A percentile compares a stretch with the other conserved stretches of the same genome.
Evolutionary conservation across 2,888 invertebrate species (phyloP).

Genomic region (Pandemis corylana): DNA sequence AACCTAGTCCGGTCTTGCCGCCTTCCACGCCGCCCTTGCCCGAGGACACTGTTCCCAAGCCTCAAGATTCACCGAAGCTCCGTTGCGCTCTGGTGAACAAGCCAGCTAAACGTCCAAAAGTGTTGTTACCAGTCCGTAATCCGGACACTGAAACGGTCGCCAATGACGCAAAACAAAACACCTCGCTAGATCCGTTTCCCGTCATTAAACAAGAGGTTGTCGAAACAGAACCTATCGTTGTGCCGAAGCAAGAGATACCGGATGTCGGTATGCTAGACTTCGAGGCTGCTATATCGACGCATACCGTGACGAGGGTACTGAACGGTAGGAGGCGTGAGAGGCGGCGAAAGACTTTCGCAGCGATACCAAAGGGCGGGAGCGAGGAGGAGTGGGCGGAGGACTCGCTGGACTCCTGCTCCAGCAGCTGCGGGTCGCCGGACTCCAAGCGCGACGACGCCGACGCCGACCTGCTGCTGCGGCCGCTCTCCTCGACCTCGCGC

Average conservation of each 20-base stretch:
- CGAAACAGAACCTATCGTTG: conserved; percentile 42
- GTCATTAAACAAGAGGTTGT: conserved; percentile 29
- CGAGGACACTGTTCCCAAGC: conserved; percentile 49
- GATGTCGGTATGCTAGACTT: conserved; percentile 62
- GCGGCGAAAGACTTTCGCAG: conserved; percentile 56
- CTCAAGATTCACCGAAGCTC: conserved; percentile 73
- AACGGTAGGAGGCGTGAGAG: conserved; percentile 55
- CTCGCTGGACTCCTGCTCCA: conserved; percentile 76
- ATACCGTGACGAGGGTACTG: conserved; percentile 70
- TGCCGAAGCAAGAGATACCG: conserved; percentile 47
- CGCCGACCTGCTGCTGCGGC: background rate
- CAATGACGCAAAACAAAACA: background rate
- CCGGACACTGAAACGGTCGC: conserved; percentile 52
- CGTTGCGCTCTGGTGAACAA: conserved; percentile 66
- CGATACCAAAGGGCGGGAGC: conserved; percentile 58
- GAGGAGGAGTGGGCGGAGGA: conserved; percentile 73
- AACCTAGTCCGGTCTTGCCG: conserved; percentile 48
- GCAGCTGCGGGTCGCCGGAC: conserved; percentile 74
- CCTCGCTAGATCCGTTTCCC: background rate
- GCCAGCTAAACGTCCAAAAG: conserved; percentile 72
- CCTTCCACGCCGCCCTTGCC: conserved; percentile 48
- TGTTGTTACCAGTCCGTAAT: conserved; percentile 69
- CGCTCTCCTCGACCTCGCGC: conserved; percentile 51
- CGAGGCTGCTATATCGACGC: conserved; percentile 73
- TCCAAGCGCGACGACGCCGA: conserved; percentile 56